phyloP scores from a whole-genome alignment of 2,113 vertebrate genomes.

The Tenrec ecaudatus region DNA sequence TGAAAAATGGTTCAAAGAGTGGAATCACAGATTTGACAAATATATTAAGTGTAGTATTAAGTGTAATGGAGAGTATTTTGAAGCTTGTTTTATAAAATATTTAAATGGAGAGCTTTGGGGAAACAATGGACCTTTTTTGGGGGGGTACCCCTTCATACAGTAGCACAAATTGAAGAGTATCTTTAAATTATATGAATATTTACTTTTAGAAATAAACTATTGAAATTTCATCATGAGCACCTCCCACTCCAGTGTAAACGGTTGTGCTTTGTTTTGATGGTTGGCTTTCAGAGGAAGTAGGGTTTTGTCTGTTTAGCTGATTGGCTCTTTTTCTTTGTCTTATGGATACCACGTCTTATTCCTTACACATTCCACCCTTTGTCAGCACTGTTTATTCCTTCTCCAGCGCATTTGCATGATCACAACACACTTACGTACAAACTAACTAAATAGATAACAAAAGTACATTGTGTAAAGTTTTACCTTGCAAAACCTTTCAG shows the following conservation, averaged over 20 bases:
- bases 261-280: too few relatives aligned
- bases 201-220: slow-evolving; percentile 5
- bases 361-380: neutral
- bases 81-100: too few relatives aligned
- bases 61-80: too few relatives aligned
- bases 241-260: neutral
- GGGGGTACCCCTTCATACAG: too few relatives aligned
- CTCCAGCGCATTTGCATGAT: neutral
- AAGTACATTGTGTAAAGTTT: neutral
- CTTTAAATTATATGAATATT: neutral
- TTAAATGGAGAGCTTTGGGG: too few relatives aligned
- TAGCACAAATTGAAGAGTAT: neutral
- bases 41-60: too few relatives aligned
- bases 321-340: neutral
- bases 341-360: too few relatives aligned
- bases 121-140: too few relatives aligned
- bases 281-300: neutral
- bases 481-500: neutral
- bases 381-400: neutral
- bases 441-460: neutral
- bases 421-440: neutral
- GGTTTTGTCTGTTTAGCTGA: neutral
- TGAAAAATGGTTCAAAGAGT: too few relatives aligned
- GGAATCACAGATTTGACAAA: too few relatives aligned
- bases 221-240: neutral